Evolutionary conservation across 2,797 vertebrate genomes (phyloP), one percentile per base, ranked within the genome.

Genomic region (Liasis olivaceus): DNA sequence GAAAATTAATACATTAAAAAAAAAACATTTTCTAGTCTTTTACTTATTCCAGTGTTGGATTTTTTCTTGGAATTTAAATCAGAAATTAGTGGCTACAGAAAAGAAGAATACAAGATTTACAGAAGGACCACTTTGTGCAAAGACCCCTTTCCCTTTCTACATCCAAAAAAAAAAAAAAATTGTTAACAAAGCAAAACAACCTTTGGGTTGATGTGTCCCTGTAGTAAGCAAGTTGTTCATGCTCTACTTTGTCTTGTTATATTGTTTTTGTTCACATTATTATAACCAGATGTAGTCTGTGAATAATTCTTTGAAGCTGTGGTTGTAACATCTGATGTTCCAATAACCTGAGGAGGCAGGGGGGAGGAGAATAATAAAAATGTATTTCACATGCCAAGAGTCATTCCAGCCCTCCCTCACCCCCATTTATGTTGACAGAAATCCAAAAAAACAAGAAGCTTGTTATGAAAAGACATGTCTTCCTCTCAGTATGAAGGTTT

Each of bases 261-360:
- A 85, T 90, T 90, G 59, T 93, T 93, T 87, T 93, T 1, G 26
- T 93, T 91, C 88, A 47, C 12, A 84, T 88, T 93, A 93, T 93
- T 91, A 90, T 87, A 90, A 93, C 69, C 92, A 93, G 89, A 93
- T 93, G 92, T 59, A 64, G 69, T 14, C 69, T 90, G 69, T 81
- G 69, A 56, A 93, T 84, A 81, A 77, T 87, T 91, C 92, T 93
- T 93, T 93, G 92, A 93, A 91, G 89, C 92, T 93, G 85, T 93
- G 85, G 85, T 88, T 91, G 66, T 88, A 90, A 88, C 92, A 90
- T 93, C 51, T 93, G 89, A 93, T 91, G 92, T 93, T 90, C 92
- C 86, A 93, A 91, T 91, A 91, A 93, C 92, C 92, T 90, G 89
- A 60, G 85, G 89, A 90, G 92, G 85, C 92, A 88, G 85, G 24